A percentile compares a stretch with the other conserved stretches of the same genome.
Conservation (phyloP, 2,888 invertebrate species). For the Smittia sp. region DNA sequence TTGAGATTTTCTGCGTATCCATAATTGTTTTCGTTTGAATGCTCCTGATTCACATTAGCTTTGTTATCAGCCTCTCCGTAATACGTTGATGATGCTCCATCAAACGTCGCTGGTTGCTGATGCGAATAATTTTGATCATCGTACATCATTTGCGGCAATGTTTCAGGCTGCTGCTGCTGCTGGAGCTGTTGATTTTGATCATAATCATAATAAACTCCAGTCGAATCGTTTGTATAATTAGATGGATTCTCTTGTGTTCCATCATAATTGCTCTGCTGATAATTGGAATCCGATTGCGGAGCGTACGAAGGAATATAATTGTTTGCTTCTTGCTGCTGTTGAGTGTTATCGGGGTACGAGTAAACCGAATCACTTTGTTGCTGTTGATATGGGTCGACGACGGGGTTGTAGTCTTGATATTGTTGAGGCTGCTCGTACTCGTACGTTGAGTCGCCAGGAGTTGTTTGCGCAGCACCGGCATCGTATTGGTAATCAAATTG, state of each 20-base stretch:
- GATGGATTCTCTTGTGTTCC: constrained; percentile 14
- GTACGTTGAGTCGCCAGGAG: not conserved
- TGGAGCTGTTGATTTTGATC: constrained; percentile 7
- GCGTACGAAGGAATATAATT: constrained; percentile 13
- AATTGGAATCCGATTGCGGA: constrained; percentile 33
- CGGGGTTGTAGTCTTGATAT: not conserved
- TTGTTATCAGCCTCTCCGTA: not conserved
- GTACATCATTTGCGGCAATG: constrained; percentile 12
- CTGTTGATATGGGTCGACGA: constrained; percentile 8
- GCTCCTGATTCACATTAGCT: constrained; percentile 8
- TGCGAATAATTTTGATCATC: constrained; percentile 33
- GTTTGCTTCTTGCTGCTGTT: constrained; percentile 29
- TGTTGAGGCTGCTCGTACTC: constrained; percentile 11
- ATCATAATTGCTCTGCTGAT: constrained; percentile 37
- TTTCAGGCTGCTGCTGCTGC: constrained; percentile 1
- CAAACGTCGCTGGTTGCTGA: constrained; percentile 12
- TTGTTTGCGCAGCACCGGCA: constrained; percentile 30
- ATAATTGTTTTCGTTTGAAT: constrained; percentile 29
- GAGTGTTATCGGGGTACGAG: not conserved
- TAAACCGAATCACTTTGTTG: constrained; percentile 21
- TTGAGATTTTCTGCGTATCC: constrained; percentile 12
- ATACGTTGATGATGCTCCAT: not conserved
- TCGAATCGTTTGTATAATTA: constrained; percentile 28
- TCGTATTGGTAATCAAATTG: constrained; percentile 4
- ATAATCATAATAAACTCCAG: constrained; percentile 12